Evolutionary conservation across 2,113 vertebrate genomes (phyloP), one percentile per base, ranked within the genome.

Genomic region (Nothobranchius furzeri): DNA sequence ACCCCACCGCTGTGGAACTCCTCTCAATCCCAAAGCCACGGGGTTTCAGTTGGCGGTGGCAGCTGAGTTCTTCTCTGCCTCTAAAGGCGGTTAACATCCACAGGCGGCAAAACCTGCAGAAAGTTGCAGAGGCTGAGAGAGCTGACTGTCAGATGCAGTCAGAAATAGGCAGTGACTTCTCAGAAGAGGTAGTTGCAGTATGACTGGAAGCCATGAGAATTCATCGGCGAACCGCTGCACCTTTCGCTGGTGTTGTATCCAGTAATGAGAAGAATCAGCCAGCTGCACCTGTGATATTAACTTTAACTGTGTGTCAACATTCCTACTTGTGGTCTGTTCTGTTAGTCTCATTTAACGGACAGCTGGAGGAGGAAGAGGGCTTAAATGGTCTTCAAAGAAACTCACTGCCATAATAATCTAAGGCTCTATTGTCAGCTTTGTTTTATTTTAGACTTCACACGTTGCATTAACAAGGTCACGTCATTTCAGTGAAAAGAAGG

Each of bases 41-140:
- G 64, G 75, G 80, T 88, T 90, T 90, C 87, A 87, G 90, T 91
- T 90, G 83, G 88, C 59, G 87, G 88, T 88, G 79, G 83, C 88
- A 88, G 88, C 85, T 90, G 86, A 89, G 82, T 75, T 75, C 64
- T 70, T 60, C 37, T 64, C 70, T 67, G 43, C 66, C 77, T 83
- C 53, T 62, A 58, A 73, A 85, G 78, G 63, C 81, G 81, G 81
- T 81, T 68, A 50, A 73, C 75, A 78, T 86, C 64, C 78, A 81
- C 74, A 69, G 76, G 73, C 61, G 45, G 72, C 72, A 40, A 77
- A 70, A 64, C 74, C 37, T 77, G 87, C 86, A 70, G 53, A 73
- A 64, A 68, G 24, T 79, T 83, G 87, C 82, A 83, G 86, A 89
- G 85, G 87, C 80, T 63, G 86, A 84, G 77, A 73, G 77, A 73